phyloP scores from a whole-genome alignment of 1,140 invertebrate genomes.

The Atta colombica region DNA sequence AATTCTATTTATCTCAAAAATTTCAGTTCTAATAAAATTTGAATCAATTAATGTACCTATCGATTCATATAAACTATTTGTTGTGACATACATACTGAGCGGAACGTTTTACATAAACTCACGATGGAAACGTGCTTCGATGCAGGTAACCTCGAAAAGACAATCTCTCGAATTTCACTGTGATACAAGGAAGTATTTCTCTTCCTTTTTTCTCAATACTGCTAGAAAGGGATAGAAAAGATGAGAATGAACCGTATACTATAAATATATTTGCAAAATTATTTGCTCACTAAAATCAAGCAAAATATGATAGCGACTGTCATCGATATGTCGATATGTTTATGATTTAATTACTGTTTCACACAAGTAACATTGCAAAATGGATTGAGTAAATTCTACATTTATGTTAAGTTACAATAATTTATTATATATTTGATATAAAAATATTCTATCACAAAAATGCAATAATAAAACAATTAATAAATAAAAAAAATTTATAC shows the following conservation, averaged over 20 bases:
- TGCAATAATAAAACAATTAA: neutral
- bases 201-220: slow-evolving; percentile 14
- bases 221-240: slow-evolving; percentile 14
- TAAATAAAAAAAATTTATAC: no score
- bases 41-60: neutral
- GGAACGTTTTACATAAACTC: slow-evolving; percentile 42
- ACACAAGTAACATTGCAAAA: neutral
- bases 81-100: slow-evolving; percentile 28
- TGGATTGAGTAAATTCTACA: neutral
- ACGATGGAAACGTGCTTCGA: slow-evolving; percentile 14
- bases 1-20: neutral
- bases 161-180: slow-evolving; percentile 71
- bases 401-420: neutral
- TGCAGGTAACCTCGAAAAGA: slow-evolving; percentile 63
- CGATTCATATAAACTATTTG: slow-evolving; percentile 5
- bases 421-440: neutral
- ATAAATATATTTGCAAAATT: slow-evolving; percentile 41
- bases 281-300: slow-evolving; percentile 39
- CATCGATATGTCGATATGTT: neutral
- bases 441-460: neutral
- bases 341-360: neutral
- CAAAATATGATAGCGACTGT: neutral
- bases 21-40: neutral
- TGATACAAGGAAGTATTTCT: slow-evolving; percentile 52
- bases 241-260: slow-evolving; percentile 3